Base-by-base conservation (phyloP, 2,888 invertebrate genomes). In the Phyllotreta cruciferae region DNA sequence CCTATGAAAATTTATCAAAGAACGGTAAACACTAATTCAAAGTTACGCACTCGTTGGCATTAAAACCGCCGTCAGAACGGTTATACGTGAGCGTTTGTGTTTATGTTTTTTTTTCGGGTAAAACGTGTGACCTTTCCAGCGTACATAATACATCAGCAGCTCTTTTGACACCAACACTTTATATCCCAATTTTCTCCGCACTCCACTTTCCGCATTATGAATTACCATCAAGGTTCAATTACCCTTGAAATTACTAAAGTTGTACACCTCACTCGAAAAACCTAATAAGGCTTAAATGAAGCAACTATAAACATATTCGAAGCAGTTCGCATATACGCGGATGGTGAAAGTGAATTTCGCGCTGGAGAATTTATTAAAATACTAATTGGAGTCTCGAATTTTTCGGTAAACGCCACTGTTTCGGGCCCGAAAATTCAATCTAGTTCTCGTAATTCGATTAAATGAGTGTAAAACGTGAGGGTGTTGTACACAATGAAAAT, bases 211-310 rank as follows among this genome's bases (percentile, higher is more conserved):
- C 63, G 71, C 70, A 70, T 72, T 70, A 72, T 70, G 74, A 76
- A 72, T 74, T 74, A 69, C 73, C 73, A 74, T 74, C 71, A 71
- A 68, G 63, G 73, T 69, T 74, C 73, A 75, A 77, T 75, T 75
- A 75, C 73, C 70, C 75, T 72, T 74, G 70, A 74, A 75, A 75
- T 74, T 77, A 71, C 70, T 64, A 64, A 73, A 75, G 74, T 74
- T 74, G 71, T 71, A 71, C 71, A 74, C 71, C 69, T 72, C 68
- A 63, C 67, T 70, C 66, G 69, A 71, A 72, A 72, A 72, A 72
- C 63, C 63, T 63, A 57, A 63, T 67, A 57, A 64, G 60, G 62
- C 56, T 58, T 63, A 66, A 71, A 67, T 66, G 68, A 66, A 63
- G 66, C 60, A 57, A 50, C 50, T 41, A 10, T 24, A 34, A 38